phyloP scores from a whole-genome alignment of 2,113 vertebrate genomes.

The Bujurquina vittata region DNA sequence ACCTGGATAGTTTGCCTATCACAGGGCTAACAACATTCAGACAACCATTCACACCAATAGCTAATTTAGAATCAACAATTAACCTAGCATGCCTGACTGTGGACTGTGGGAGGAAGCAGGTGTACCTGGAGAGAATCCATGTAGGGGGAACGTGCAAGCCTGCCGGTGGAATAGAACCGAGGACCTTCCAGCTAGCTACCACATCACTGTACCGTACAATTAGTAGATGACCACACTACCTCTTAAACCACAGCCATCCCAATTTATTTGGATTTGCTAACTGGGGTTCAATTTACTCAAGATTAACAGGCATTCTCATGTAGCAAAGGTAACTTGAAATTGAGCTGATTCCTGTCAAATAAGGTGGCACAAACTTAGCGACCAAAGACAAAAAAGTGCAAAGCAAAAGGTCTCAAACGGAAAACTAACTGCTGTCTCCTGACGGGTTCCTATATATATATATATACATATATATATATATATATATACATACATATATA shows the following conservation, averaged over 20 bases:
- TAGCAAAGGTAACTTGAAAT: neutral
- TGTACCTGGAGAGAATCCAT: too few relatives aligned
- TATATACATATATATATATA: too few relatives aligned
- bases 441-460: neutral
- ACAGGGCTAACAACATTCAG: too few relatives aligned
- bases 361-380: neutral
- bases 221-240: neutral
- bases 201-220: neutral
- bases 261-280: neutral
- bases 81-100: too few relatives aligned
- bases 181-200: too few relatives aligned
- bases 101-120: too few relatives aligned
- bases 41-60: too few relatives aligned
- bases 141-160: too few relatives aligned
- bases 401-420: neutral
- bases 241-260: neutral
- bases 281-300: neutral
- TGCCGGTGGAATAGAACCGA: too few relatives aligned
- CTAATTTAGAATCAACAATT: too few relatives aligned
- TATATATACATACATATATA: too few relatives aligned
- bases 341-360: neutral
- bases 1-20: too few relatives aligned
- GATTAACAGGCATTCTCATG: neutral
- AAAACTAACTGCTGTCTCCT: neutral
- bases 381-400: neutral